Base-by-base conservation (phyloP, 2,888 invertebrate species). In the Eupithecia vulgata region DNA sequence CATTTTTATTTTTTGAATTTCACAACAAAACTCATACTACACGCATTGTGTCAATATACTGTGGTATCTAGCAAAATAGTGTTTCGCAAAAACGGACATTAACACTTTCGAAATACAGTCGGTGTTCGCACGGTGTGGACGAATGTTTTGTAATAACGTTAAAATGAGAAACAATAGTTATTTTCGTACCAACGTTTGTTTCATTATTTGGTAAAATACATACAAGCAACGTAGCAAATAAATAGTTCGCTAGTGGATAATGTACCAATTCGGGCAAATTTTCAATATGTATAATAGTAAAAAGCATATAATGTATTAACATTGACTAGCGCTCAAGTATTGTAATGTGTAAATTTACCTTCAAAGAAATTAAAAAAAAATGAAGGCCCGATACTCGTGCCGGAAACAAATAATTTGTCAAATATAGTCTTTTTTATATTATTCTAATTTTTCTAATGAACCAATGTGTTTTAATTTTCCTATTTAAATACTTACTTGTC, bases 31-130 rank as follows among this genome's bases (percentile, higher is more conserved):
- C 0, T 52, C 57, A 70, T 65, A 57, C 34, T 52, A 37, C 61
- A 61, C 25, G 13, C n/a, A 65, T 40, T 12, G 30, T 78, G 76
- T 76, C 76, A 73, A 75, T 69, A 78, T 71, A 62, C 52, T 67
- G 64, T 21, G 30, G 68, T 48, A 69, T 71, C 74, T 74, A 72
- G 68, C 72, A 72, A 83, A 86, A 83, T 81, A 76, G 78, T 72
- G 80, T 90, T 90, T 86, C 89, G 89, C 84, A 88, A 90, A 89
- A 82, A 84, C 83, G 84, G 85, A 86, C 86, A 87, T 85, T 83
- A 78, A 67, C 70, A 69, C 79, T 90, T 84, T 84, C 85, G 85
- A 78, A 88, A 89, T 77, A 59, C 4, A 64, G 75, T 34, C 67
- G 74, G 67, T 69, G 80, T 88, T 89, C 90, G 85, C 90, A 90